Base-by-base conservation (phyloP, 2,113 vertebrate genomes). In the Morone chrysops region DNA sequence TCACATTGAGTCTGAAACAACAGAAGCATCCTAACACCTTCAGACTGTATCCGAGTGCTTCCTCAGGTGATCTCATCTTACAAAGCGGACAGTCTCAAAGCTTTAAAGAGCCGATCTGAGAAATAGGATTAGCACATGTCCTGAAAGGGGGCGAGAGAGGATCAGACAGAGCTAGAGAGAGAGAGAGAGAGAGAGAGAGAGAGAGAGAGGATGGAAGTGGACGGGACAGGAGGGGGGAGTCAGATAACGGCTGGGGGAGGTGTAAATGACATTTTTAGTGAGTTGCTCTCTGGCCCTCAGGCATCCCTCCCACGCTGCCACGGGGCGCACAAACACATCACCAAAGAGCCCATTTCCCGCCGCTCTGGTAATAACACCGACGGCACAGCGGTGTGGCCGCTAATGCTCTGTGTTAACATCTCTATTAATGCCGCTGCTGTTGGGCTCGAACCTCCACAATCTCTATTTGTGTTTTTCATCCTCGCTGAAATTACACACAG, bases 321-420 rank as follows among this genome's bases (percentile, higher is more conserved):
- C 20, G 2, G 31, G 73, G 47, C 10, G 13, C 22, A 36, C 38
- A 7, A 6, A 60, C 43, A n/a, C 36, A 47, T 17, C 31, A 10
- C 31, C 67, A 62, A n/a, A 70, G 57, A 62, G 65, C 18, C 14
- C 43, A 13, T 43, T 54, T 20, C 61, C 50, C n/a, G n/a, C 18
- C 31, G 73, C 48, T 45, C 60, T 4, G 36, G 5, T 63, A 8
- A 65, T 25, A 63, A 25, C 6, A 20, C 11, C 22, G 2, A 48
- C 50, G 16, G 53, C 53, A n/a, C 65, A 69, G 53, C 31, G 14
- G 43, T 25, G 13, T 45, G 6, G 67, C 76, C 0, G 6, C 70
- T 54, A 59, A 69, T 62, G 62, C 78, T 70, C 17, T 61, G 40
- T 68, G 80, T 73, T 82, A 69, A 83, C 68, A 16, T 80, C 87